Percentiles rank a stretch among this genome's conserved stretches.
Evolutionary conservation across 1,140 invertebrate genomes (phyloP).

Genomic region (Wasmannia auropunctata): DNA sequence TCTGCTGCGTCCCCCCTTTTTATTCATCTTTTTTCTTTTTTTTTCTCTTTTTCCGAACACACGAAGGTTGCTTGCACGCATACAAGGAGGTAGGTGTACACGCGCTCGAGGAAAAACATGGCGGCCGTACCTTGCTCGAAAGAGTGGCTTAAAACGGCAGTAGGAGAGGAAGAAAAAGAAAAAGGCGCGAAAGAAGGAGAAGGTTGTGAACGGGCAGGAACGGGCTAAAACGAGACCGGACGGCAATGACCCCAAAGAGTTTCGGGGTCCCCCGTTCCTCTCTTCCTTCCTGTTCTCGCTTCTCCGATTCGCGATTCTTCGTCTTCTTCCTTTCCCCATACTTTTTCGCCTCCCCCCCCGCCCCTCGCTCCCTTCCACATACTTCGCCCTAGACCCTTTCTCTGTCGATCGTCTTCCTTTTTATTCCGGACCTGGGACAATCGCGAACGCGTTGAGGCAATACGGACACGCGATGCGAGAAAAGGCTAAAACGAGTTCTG

Average conservation of each 20-base stretch:
- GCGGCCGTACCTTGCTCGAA: slow-evolving; percentile 79
- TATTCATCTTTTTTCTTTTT: slow-evolving; percentile 67
- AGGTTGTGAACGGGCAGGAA: slow-evolving; percentile 63
- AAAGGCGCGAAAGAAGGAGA: slow-evolving; percentile 67
- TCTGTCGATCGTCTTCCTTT: slow-evolving; percentile 53
- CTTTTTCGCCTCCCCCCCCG: slow-evolving; percentile 19
- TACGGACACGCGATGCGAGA: slow-evolving; percentile 19
- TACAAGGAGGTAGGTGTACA: slow-evolving; percentile 72
- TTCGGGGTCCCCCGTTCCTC: slow-evolving; percentile 72
- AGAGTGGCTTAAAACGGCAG: slow-evolving; percentile 73
- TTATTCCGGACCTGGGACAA: slow-evolving; percentile 83
- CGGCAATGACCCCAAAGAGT: slow-evolving; percentile 79
- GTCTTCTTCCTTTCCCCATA: slow-evolving; percentile 39
- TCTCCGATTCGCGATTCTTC: slow-evolving; percentile 41
- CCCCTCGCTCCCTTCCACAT: not conserved
- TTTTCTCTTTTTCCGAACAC: slow-evolving; percentile 66
- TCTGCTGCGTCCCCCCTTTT: not conserved
- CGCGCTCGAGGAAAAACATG: slow-evolving; percentile 73
- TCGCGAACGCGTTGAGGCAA: slow-evolving; percentile 75
- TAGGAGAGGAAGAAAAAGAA: slow-evolving; percentile 55
- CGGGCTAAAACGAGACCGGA: slow-evolving; percentile 76
- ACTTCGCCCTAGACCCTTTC: not conserved
- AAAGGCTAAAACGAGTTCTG: slow-evolving; percentile 55
- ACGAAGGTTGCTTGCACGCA: slow-evolving; percentile 80
- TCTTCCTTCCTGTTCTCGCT: slow-evolving; percentile 65